These are phyloP conservation scores for Ctenoplectra terminalis DNA, from an alignment of 1,140 invertebrate species.

Conservation along the genomic window DNA sequence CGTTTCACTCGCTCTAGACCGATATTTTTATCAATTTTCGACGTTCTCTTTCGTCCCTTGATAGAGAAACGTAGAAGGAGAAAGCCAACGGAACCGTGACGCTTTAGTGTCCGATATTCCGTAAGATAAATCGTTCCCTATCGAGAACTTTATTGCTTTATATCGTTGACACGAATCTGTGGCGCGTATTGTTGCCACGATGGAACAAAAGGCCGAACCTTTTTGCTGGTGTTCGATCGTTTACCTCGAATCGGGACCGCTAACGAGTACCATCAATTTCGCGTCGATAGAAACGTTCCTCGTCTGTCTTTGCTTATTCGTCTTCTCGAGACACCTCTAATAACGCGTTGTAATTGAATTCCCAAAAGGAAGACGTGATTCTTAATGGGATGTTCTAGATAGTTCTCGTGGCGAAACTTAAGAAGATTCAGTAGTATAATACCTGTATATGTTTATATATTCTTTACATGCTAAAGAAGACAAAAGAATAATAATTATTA, in stretches of 20 bases:
- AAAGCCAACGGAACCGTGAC: background rate
- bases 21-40: conserved; percentile 45
- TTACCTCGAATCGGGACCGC: background rate
- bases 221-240: background rate
- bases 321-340: background rate
- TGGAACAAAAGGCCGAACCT: background rate
- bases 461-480: too few relatives aligned
- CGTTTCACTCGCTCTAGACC: background rate
- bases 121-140: conserved; percentile 18
- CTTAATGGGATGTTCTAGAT: too few relatives aligned
- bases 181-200: background rate
- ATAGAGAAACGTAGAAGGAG: background rate
- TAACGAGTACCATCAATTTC: background rate
- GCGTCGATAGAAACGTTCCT: background rate
- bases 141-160: conserved; percentile 31
- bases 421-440: too few relatives aligned
- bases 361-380: background rate
- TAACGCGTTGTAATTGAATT: background rate
- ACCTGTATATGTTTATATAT: too few relatives aligned
- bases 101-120: background rate
- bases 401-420: too few relatives aligned
- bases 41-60: background rate
- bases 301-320: background rate
- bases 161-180: conserved; percentile 37
- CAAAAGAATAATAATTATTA: too few relatives aligned